These are phyloP conservation scores for Notothenia rossii DNA, from an alignment of 2,113 vertebrate genomes.

Conservation along the genomic window DNA sequence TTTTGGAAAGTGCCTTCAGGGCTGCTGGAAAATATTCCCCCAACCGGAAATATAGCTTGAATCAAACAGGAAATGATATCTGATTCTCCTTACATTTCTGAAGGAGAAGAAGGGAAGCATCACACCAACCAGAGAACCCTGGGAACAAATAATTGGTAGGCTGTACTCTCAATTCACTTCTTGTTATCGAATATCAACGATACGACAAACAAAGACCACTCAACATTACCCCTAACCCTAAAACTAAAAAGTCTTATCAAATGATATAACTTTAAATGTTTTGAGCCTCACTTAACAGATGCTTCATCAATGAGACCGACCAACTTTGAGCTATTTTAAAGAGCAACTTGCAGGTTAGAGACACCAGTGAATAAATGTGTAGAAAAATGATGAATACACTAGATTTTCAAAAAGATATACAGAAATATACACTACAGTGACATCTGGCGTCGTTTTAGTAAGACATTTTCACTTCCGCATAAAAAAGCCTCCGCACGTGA, in stretches of 20 bases:
- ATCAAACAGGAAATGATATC: conserved; percentile 62
- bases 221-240: background rate
- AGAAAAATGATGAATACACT: no score
- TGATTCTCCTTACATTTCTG: conserved; percentile 47
- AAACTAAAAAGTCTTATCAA: background rate
- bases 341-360: no score
- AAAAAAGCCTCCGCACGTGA: no score
- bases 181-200: background rate
- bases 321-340: no score
- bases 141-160: conserved; percentile 14
- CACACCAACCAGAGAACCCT: conserved; percentile 4
- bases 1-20: conserved; percentile 70
- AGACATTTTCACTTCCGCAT: no score
- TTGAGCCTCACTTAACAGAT: no score
- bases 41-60: background rate
- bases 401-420: no score
- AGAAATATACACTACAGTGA: no score
- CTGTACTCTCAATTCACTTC: background rate
- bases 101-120: conserved; percentile 15
- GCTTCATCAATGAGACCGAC: no score
- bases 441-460: no score
- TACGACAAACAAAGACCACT: background rate
- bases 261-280: background rate
- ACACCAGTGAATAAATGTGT: no score
- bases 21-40: conserved; percentile 42